Base-by-base conservation (phyloP, 2,113 vertebrate species). In the Podilymbus podiceps region DNA sequence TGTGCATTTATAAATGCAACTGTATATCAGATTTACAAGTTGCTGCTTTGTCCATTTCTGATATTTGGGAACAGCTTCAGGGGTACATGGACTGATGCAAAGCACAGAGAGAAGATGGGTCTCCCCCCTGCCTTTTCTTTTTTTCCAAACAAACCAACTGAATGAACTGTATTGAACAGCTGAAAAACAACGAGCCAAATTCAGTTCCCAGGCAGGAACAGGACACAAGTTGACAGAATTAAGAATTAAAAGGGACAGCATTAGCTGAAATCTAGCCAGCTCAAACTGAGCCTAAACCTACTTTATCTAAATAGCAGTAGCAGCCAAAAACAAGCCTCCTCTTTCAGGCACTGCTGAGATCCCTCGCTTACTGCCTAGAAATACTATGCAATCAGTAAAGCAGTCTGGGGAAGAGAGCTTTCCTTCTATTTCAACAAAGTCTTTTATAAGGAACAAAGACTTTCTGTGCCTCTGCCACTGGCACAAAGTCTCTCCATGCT, bases 171-270 rank as follows among this genome's bases (percentile, higher is more conserved):
- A 88, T 60, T 62, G 89, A 90, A 82, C 85, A 96, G 89, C 67
- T 88, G 75, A 96, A 93, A 96, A 96, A 78, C 85, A 93, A 88
- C 0, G 5, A 92, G 92, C 50, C 50, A 86, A 95, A 35, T 90
- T 77, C 90, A 86, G 59, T 90, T 94, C 90, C 88, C 93, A 88
- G 68, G 95, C 95, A 92, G 82, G 64, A 96, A 95, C 28, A 81
- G 75, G 88, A 91, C 93, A 84, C 2, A 17, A 93, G 82, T 1
- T 92, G 82, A 96, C 52, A 95, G 88, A 96, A 96, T 86, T 94
- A 86, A 95, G 88, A 96, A 96, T 86, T 94, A 86, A 93, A 96
- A 90, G 82, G 85, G 95, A 94, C 91, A 82, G 64, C 68, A 93
- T 71, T 68, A 91, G 76, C 11, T 93, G 90, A 95, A 95, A 93